Conservation (phyloP, 2,888 invertebrate species). For the Lacanobia oleracea region DNA sequence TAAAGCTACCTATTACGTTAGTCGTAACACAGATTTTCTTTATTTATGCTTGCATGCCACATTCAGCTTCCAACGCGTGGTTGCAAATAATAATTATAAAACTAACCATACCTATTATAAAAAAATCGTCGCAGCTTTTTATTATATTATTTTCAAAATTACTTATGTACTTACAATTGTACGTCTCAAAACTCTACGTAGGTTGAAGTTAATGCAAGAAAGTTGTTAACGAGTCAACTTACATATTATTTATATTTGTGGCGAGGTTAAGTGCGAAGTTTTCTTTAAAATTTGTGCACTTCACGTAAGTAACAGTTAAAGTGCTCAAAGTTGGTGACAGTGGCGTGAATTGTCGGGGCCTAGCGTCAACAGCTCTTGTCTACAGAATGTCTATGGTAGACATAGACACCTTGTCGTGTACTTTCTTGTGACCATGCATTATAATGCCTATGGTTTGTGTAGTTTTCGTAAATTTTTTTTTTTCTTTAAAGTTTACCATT, state of each 20-base stretch:
- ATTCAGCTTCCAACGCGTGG: neutral
- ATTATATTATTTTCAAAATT: neutral
- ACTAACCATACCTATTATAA: neutral
- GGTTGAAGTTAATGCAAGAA: constrained; percentile 34
- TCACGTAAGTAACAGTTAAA: constrained; percentile 38
- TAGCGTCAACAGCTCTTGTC: constrained; percentile 12
- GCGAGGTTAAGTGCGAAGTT: constrained; percentile 45
- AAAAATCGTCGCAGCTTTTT: neutral
- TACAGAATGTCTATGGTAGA: neutral
- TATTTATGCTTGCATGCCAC: neutral
- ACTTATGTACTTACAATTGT: neutral
- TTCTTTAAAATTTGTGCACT: constrained; percentile 52
- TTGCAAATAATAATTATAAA: neutral
- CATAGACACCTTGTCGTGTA: neutral
- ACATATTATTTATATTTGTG: constrained; percentile 51
- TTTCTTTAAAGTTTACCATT: neutral
- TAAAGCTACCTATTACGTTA: neutral
- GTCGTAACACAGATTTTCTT: neutral
- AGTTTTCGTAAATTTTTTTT: too few relatives aligned
- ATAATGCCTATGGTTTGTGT: neutral
- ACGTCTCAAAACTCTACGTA: constrained; percentile 22
- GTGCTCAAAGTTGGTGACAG: constrained; percentile 53
- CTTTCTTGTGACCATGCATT: constrained; percentile 3
- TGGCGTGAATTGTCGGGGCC: constrained; percentile 25
- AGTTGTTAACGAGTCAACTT: constrained; percentile 35